A percentile compares a stretch with the other conserved stretches of the same genome.
Evolutionary conservation across 2,797 vertebrate species (phyloP).

Genomic region (Peromyscus aztecus): DNA sequence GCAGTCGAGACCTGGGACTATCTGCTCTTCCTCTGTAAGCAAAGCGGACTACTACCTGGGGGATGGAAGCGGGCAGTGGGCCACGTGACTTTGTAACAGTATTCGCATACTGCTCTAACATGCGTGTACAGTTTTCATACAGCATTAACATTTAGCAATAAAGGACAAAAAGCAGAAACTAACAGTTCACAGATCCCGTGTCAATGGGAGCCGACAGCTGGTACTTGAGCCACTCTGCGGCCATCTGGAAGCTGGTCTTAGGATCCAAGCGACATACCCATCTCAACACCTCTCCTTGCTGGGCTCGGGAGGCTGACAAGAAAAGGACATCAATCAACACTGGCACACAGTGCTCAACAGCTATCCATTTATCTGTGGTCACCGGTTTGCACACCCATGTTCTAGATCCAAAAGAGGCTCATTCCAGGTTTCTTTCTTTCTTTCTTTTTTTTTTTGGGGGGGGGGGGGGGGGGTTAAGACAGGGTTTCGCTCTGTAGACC

Average conservation of each 20-base stretch:
- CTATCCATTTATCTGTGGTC: not conserved
- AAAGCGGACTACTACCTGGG: not conserved
- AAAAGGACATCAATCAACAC: not conserved
- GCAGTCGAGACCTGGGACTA: not conserved
- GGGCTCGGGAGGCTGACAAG: constrained; percentile 93
- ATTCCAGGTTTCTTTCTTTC: not conserved
- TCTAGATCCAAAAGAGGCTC: constrained; percentile 31
- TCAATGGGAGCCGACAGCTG: constrained; percentile 92
- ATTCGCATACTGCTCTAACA: not conserved
- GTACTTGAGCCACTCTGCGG: constrained; percentile 94
- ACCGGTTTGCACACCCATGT: not conserved
- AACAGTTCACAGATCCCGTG: constrained; percentile 90
- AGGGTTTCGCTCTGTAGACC: no score
- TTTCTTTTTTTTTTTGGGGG: no score
- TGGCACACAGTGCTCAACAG: not conserved
- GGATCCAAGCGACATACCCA: constrained; percentile 93
- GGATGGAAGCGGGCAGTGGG: not conserved
- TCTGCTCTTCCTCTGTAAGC: not conserved
- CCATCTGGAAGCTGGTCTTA: constrained; percentile 94
- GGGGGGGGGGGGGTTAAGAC: no score
- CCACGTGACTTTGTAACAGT: not conserved
- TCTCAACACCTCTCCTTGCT: constrained; percentile 95
- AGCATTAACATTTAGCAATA: constrained; percentile 53
- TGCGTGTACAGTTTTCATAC: not conserved
- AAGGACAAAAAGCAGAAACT: constrained; percentile 85